These are phyloP conservation scores for Naso thynnoides DNA, from an alignment of 2,797 vertebrate genomes.

Conservation along the genomic window DNA sequence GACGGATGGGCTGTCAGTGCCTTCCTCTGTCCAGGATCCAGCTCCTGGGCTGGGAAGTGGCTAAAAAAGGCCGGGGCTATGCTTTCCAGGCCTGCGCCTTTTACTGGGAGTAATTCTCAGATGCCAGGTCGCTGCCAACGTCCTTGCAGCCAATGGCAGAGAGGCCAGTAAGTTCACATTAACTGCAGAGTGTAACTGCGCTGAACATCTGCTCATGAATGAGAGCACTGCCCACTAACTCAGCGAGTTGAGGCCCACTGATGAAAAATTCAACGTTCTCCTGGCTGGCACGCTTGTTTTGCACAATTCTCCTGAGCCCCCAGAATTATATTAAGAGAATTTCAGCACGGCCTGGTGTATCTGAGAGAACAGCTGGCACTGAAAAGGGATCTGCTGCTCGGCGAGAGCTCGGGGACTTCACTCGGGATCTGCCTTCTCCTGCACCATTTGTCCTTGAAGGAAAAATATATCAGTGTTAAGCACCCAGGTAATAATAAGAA, in stretches of 20 bases:
- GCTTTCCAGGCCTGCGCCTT: conserved; percentile 79
- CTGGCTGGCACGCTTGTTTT: conserved; percentile 97
- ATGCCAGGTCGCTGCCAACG: conserved; percentile 93
- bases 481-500: conserved; percentile 79
- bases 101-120: conserved; percentile 91
- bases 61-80: conserved; percentile 84
- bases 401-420: conserved; percentile 91
- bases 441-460: conserved; percentile 95
- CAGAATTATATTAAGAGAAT: conserved; percentile 99
- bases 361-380: conserved; percentile 98
- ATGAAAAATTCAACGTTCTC: conserved; percentile 99
- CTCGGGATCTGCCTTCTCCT: conserved; percentile 90
- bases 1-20: conserved; percentile 88
- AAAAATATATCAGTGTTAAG: conserved; percentile 67
- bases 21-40: conserved; percentile 80
- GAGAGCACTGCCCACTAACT: conserved; percentile 95
- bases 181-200: conserved; percentile 93
- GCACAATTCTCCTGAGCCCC: conserved; percentile 97
- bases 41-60: conserved; percentile 87
- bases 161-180: conserved; percentile 97
- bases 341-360: conserved; percentile 94
- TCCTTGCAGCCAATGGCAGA: conserved; percentile 93
- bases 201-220: conserved; percentile 99
- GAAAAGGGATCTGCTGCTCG: conserved; percentile 94
- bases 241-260: conserved; percentile 90